phyloP scores from a whole-genome alignment of 2,888 invertebrate species.

The Therioaphis trifolii region DNA sequence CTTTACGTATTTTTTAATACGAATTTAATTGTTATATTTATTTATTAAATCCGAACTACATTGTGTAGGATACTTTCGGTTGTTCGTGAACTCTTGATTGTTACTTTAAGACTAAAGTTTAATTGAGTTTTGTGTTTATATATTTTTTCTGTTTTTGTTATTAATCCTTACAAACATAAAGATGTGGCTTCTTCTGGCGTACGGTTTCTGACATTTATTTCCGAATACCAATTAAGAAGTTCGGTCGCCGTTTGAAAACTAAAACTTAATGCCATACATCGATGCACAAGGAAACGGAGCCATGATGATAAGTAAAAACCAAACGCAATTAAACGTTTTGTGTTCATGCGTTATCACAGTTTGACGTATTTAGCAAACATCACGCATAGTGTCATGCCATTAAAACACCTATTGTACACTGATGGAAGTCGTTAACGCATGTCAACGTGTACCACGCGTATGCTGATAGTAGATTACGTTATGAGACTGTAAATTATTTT shows the following conservation, averaged over 20 bases:
- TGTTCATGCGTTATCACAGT: background rate
- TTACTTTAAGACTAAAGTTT: background rate
- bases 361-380: too few species aligned
- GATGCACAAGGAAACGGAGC: background rate
- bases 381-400: too few species aligned
- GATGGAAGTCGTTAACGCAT: too few species aligned
- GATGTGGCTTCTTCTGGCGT: background rate
- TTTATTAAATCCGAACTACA: too few species aligned
- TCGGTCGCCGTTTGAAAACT: background rate
- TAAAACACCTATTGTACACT: too few species aligned
- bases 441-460: too few species aligned
- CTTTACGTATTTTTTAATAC: too few species aligned
- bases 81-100: background rate
- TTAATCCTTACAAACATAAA: background rate
- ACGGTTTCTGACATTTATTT: background rate
- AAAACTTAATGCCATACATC: background rate
- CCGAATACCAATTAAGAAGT: background rate
- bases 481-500: too few species aligned
- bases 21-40: too few species aligned
- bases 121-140: background rate
- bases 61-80: background rate
- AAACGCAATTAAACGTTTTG: too few species aligned
- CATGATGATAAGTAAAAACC: background rate
- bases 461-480: too few species aligned
- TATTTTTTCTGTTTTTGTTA: too few species aligned